A percentile compares a stretch with the other conserved stretches of the same genome.
phyloP scores from a whole-genome alignment of 1,140 invertebrate genomes.

The Cotesia typhae region DNA sequence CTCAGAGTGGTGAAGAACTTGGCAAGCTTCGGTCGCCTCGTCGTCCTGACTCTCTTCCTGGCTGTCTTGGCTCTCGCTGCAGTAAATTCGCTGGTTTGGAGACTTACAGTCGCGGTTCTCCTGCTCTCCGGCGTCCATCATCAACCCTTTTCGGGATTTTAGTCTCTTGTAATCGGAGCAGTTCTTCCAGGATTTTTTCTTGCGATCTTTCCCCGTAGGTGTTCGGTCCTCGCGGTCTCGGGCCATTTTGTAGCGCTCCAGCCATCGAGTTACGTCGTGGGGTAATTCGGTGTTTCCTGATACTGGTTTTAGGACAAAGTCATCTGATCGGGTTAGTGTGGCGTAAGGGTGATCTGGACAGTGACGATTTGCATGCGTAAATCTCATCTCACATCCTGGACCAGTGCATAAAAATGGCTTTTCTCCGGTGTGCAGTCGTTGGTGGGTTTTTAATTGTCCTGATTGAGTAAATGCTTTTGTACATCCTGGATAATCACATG shows the following conservation, averaged over 20 bases:
- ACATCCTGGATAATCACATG: slow-evolving; percentile 82
- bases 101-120: slow-evolving; percentile 57
- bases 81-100: slow-evolving; percentile 53
- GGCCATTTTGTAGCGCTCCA: slow-evolving; percentile 67
- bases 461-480: slow-evolving; percentile 83
- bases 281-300: slow-evolving; percentile 66
- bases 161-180: slow-evolving; percentile 52
- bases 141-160: slow-evolving; percentile 61
- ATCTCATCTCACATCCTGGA: slow-evolving; percentile 73
- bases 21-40: slow-evolving; percentile 53
- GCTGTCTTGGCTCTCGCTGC: slow-evolving; percentile 56
- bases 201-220: slow-evolving; percentile 62
- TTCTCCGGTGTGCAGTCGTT: slow-evolving; percentile 82
- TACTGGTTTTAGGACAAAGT: slow-evolving; percentile 66
- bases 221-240: slow-evolving; percentile 65
- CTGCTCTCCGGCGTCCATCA: slow-evolving; percentile 61
- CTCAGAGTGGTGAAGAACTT: slow-evolving; percentile 53
- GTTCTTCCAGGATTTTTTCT: slow-evolving; percentile 60
- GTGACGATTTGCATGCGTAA: slow-evolving; percentile 84
- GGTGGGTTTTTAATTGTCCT: slow-evolving; percentile 85
- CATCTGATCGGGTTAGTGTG: slow-evolving; percentile 68
- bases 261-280: slow-evolving; percentile 68
- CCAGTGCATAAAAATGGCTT: slow-evolving; percentile 82
- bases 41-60: slow-evolving; percentile 64
- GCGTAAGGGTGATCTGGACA: slow-evolving; percentile 74